Conservation (phyloP, 2,113 vertebrate genomes). For the Salvelinus fontinalis region DNA sequence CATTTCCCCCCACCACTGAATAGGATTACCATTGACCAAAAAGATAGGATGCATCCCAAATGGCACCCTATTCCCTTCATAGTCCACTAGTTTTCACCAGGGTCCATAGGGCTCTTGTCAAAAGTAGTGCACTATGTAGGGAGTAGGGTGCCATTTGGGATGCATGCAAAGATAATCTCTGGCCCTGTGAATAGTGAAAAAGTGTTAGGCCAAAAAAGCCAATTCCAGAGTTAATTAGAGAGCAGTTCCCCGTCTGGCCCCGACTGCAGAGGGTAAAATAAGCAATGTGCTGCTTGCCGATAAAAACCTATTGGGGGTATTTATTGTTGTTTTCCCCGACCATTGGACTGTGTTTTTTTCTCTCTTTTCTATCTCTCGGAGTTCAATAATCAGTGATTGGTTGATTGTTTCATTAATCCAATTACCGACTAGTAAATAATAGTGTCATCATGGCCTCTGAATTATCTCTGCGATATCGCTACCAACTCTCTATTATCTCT, state of each 20-base stretch:
- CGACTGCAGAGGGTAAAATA: conserved; percentile 58
- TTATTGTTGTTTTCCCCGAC: conserved; percentile 53
- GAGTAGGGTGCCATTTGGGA: no score
- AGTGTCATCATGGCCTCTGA: neutral
- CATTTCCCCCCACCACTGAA: conserved; percentile 35
- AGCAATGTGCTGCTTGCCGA: conserved; percentile 64
- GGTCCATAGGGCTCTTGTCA: no score
- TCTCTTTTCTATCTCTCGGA: neutral
- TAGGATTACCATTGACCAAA: conserved; percentile 48
- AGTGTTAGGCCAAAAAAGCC: conserved; percentile 39
- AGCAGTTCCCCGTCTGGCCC: conserved; percentile 38
- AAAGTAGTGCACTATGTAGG: no score
- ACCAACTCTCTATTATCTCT: neutral
- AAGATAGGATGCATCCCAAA: neutral
- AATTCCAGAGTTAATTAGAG: conserved; percentile 69
- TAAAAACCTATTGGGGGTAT: conserved; percentile 59
- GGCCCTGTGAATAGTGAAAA: conserved; percentile 43
- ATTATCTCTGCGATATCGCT: conserved; percentile 32
- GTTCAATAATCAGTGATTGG: conserved; percentile 6
- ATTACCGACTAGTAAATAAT: conserved; percentile 38
- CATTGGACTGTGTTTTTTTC: neutral
- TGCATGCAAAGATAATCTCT: conserved; percentile 42
- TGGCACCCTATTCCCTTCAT: no score
- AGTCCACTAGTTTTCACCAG: no score
- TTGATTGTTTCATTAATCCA: conserved; percentile 58